These are phyloP conservation scores for Proterorhinus semilunaris DNA, from an alignment of 2,113 vertebrate genomes.

Conservation along the genomic window DNA sequence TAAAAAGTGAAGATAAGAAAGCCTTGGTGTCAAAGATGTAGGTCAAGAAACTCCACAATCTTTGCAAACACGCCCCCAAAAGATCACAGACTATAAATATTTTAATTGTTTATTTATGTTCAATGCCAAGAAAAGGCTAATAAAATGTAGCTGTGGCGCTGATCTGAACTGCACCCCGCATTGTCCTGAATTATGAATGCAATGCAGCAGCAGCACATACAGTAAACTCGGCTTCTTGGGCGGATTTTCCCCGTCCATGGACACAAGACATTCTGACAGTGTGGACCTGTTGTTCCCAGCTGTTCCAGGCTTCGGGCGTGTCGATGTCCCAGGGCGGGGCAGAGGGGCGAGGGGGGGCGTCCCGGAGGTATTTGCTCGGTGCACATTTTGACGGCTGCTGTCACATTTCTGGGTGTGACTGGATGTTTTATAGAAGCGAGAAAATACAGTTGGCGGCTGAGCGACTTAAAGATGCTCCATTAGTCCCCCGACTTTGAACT, in stretches of 20 bases:
- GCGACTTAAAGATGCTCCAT: too few relatives aligned
- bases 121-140: too few relatives aligned
- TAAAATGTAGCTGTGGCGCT: too few relatives aligned
- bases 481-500: neutral
- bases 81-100: too few relatives aligned
- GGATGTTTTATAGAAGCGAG: neutral
- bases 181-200: neutral
- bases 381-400: neutral
- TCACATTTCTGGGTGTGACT: slow-evolving; percentile 1
- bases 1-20: too few relatives aligned
- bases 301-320: neutral
- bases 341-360: neutral
- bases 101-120: too few relatives aligned
- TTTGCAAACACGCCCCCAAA: too few relatives aligned
- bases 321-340: neutral
- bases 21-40: too few relatives aligned
- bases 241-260: neutral
- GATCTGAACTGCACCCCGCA: neutral
- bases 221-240: neutral
- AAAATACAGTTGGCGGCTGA: neutral
- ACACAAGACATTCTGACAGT: neutral
- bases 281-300: neutral
- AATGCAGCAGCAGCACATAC: neutral
- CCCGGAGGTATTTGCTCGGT: neutral
- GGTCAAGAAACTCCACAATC: too few relatives aligned